Percentiles rank a stretch among this genome's conserved stretches.
These are phyloP conservation scores for Oscheius sp. DNA, from an alignment of 2,888 invertebrate genomes.

Conservation along the genomic window DNA sequence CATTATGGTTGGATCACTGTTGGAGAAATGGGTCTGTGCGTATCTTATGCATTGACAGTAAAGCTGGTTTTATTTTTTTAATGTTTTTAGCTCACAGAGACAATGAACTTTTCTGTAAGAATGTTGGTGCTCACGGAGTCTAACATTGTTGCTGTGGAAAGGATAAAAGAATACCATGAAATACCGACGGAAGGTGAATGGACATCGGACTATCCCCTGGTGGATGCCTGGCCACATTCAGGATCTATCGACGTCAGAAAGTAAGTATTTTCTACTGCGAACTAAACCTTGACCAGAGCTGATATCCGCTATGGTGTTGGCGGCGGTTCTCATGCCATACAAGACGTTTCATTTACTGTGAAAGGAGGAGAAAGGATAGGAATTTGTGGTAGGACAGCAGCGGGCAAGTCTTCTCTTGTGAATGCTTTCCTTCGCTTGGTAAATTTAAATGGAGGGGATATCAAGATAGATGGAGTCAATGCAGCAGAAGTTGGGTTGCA, in stretches of 20 bases:
- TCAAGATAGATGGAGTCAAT: constrained; percentile 68
- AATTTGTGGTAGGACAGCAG: constrained; percentile 73
- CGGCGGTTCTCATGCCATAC: constrained; percentile 78
- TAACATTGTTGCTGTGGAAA: constrained; percentile 94
- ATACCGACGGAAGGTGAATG: constrained; percentile 46
- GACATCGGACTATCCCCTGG: constrained; percentile 48
- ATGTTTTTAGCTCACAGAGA: constrained; percentile 84
- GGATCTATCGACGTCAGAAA: constrained; percentile 47
- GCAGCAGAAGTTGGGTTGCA: constrained; percentile 86
- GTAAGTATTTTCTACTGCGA: constrained; percentile 22
- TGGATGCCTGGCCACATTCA: constrained; percentile 44
- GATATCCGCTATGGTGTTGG: constrained; percentile 46
- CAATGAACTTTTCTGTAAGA: constrained; percentile 92
- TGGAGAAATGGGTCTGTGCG: constrained; percentile 77
- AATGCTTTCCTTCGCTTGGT: constrained; percentile 63
- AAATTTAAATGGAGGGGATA: constrained; percentile 60
- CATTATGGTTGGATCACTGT: constrained; percentile 73
- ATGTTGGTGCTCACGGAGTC: constrained; percentile 97
- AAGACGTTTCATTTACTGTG: constrained; percentile 81
- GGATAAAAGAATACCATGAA: constrained; percentile 92
- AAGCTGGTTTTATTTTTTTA: neutral
- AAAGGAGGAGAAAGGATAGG: constrained; percentile 81
- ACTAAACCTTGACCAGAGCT: constrained; percentile 33
- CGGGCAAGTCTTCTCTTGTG: constrained; percentile 59
- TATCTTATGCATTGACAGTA: constrained; percentile 74